These are phyloP conservation scores for Epinephelus fuscoguttatus DNA, from an alignment of 2,113 vertebrate species.

Conservation along the genomic window DNA sequence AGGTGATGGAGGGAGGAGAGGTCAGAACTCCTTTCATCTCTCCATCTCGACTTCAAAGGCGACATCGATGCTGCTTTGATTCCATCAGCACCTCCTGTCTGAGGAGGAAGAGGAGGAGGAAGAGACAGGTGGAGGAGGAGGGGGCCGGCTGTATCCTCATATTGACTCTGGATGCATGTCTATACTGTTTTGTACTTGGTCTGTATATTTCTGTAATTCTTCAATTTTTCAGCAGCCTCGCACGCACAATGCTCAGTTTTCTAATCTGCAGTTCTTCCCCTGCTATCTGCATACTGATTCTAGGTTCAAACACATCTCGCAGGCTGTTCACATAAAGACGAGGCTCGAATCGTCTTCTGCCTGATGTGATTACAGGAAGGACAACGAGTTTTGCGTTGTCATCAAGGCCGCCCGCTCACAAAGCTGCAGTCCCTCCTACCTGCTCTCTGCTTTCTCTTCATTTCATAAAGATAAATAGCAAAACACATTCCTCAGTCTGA, in stretches of 20 bases:
- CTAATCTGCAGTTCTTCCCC: too few species aligned
- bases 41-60: slow-evolving; percentile 67
- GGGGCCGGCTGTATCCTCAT: neutral
- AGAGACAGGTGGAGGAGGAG: neutral
- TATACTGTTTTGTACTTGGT: neutral
- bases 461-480: slow-evolving; percentile 43
- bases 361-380: slow-evolving; percentile 30
- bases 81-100: slow-evolving; percentile 52
- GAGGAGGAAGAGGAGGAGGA: slow-evolving; percentile 26
- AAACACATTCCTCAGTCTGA: slow-evolving; percentile 9
- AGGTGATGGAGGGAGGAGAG: slow-evolving; percentile 54
- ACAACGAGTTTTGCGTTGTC: neutral
- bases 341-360: neutral
- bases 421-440: slow-evolving; percentile 14
- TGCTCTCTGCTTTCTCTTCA: slow-evolving; percentile 31
- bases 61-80: slow-evolving; percentile 64
- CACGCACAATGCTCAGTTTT: neutral
- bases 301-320: neutral
- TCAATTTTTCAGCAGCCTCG: neutral
- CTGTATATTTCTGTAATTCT: neutral
- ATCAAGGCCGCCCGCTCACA: slow-evolving; percentile 46
- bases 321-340: neutral
- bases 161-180: neutral
- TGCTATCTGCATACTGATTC: neutral
- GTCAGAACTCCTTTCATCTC: slow-evolving; percentile 74